Evolutionary conservation across 2,888 invertebrate species (phyloP).

Genomic region (Himalopsyche tibetana): DNA sequence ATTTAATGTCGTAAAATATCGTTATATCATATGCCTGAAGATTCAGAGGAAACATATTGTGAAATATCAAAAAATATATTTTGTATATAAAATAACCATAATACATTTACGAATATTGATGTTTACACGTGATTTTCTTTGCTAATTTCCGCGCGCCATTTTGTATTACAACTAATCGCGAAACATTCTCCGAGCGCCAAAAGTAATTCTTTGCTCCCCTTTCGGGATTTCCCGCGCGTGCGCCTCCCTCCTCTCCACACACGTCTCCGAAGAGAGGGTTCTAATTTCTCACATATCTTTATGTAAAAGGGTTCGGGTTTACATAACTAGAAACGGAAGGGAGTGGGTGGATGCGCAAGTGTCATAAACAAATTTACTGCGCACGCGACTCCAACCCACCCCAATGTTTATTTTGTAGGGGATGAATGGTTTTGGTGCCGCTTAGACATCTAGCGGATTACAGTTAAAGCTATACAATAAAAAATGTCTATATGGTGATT

Average conservation of each 20-base stretch:
- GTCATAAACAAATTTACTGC: slow-evolving; percentile 51
- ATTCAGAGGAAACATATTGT: too few relatives aligned
- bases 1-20: too few relatives aligned
- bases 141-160: slow-evolving; percentile 63
- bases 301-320: slow-evolving; percentile 66
- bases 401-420: slow-evolving; percentile 46
- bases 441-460: slow-evolving; percentile 53
- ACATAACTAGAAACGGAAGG: slow-evolving; percentile 61
- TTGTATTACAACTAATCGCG: slow-evolving; percentile 63
- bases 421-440: background rate
- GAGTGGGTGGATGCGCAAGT: slow-evolving; percentile 59
- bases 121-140: background rate
- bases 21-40: too few relatives aligned
- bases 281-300: slow-evolving; percentile 65
- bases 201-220: slow-evolving; percentile 50
- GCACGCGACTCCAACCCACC: slow-evolving; percentile 54
- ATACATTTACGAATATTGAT: too few relatives aligned
- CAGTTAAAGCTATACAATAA: slow-evolving; percentile 44
- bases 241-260: slow-evolving; percentile 46
- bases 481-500: slow-evolving; percentile 1
- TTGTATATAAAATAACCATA: background rate
- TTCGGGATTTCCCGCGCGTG: slow-evolving; percentile 46
- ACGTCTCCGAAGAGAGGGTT: slow-evolving; percentile 55
- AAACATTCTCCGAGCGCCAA: slow-evolving; percentile 48
- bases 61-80: too few relatives aligned